These are phyloP conservation scores for Trichonephila inaurata DNA, from an alignment of 1,140 invertebrate genomes.

Conservation along the genomic window DNA sequence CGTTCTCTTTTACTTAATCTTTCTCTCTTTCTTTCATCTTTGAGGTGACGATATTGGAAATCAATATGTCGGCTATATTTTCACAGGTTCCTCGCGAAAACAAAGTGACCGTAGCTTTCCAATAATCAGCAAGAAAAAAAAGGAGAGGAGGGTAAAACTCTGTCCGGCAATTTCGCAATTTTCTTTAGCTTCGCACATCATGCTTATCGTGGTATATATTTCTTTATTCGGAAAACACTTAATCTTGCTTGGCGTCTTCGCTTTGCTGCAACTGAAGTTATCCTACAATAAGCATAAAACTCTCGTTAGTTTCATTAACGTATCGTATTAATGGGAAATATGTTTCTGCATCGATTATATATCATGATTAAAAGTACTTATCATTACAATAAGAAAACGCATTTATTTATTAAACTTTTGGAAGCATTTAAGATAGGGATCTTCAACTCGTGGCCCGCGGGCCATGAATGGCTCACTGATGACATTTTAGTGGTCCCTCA, in stretches of 20 bases:
- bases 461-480: no score
- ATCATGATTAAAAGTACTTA: no score
- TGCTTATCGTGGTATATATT: conserved; percentile 37
- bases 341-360: no score
- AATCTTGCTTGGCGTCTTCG: neutral
- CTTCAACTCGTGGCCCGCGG: no score
- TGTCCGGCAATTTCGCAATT: conserved; percentile 55
- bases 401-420: no score
- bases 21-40: conserved; percentile 66
- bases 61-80: conserved; percentile 67
- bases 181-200: conserved; percentile 20
- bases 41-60: conserved; percentile 68
- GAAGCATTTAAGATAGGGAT: no score
- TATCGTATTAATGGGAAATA: no score
- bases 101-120: conserved; percentile 66
- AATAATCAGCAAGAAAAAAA: conserved; percentile 50
- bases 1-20: conserved; percentile 53
- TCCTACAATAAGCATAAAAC: no score
- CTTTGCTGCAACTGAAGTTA: no score
- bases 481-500: no score
- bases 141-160: neutral
- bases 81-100: conserved; percentile 58
- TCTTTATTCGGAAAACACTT: conserved; percentile 31
- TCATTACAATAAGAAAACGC: no score
- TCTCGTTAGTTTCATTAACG: no score